Base-by-base conservation (phyloP, 1,140 invertebrate genomes). In the Eriocheir sinensis region DNA sequence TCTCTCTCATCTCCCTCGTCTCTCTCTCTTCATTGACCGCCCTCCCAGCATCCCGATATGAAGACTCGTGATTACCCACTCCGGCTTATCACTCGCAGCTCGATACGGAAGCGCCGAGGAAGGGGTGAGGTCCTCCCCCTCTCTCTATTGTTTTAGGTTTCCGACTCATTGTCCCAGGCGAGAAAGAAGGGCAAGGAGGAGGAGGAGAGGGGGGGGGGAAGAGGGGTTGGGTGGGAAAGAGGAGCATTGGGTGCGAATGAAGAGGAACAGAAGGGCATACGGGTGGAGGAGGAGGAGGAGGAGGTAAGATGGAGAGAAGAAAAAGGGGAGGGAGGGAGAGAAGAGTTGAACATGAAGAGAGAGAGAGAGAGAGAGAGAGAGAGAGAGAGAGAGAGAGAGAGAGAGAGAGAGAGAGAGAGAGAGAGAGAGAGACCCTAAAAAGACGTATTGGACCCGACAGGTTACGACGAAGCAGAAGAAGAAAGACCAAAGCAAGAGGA, bases 41-140 rank as follows among this genome's bases (percentile, higher is more conserved):
- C n/a, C 30, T 44, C n/a, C 86, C n/a, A 36, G 12, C 34, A 8
- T 38, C 34, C 32, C 32, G 38, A 85, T 36, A 44, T 41, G 79
- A n/a, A 32, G 36, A 27, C n/a, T 9, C 17, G 44, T 92, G 38
- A 83, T 83, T 92, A 92, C 21, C 38, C 79, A 83, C 91, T 83
- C 91, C 72, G 30, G 40, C 15, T 79, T 36, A 91, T 91, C 90
- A 89, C 90, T 91, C 86, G 32, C 27, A 40, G 90, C 40, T 91
- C 60, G 53, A 92, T 92, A 83, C 83, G 81, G 81, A 83, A 81
- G 72, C 80, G 41, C 32, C 30, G 27, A 40, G 41, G n/a, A 92
- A 8, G 6, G 72, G n/a, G 40, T 15, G 15, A n/a, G 34, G 44
- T 17, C 89, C 21, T 17, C 90, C 90, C 60, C 90, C 21, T 4